Conservation (phyloP, 64 coral and sea anemone genomes). For the Trachythela sp. region DNA sequence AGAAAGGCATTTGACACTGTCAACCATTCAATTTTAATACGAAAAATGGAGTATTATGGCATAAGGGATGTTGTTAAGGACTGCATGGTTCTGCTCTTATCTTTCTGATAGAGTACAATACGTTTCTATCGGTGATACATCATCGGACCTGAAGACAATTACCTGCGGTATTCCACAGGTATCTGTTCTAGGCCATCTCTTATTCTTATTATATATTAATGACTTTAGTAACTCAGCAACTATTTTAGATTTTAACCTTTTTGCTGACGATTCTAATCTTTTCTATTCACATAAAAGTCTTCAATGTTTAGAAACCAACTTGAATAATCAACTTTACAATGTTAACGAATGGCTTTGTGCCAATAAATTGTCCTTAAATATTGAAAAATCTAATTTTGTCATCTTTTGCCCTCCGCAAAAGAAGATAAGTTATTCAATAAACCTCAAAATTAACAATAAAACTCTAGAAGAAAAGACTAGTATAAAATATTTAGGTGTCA, state of each 20-base stretch:
- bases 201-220: neutral
- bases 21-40: neutral
- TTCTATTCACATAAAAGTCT: neutral
- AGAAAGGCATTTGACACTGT: neutral
- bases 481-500: neutral
- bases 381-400: neutral
- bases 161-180: neutral
- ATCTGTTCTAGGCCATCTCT: neutral
- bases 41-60: constrained; percentile 28
- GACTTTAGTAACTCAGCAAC: neutral
- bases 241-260: neutral
- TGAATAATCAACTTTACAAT: neutral
- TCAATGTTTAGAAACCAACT: neutral
- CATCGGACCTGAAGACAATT: neutral
- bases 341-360: neutral
- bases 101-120: constrained; percentile 10
- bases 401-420: neutral
- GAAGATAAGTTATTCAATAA: neutral
- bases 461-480: neutral
- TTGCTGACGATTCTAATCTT: neutral
- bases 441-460: neutral
- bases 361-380: neutral
- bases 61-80: constrained; percentile 12
- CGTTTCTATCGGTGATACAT: neutral
- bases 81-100: constrained; percentile 32